These are phyloP conservation scores for Aurelia sp. DNA, from an alignment of 30 jellyfish, hydroid and myxozoan genomes.

Conservation along the genomic window DNA sequence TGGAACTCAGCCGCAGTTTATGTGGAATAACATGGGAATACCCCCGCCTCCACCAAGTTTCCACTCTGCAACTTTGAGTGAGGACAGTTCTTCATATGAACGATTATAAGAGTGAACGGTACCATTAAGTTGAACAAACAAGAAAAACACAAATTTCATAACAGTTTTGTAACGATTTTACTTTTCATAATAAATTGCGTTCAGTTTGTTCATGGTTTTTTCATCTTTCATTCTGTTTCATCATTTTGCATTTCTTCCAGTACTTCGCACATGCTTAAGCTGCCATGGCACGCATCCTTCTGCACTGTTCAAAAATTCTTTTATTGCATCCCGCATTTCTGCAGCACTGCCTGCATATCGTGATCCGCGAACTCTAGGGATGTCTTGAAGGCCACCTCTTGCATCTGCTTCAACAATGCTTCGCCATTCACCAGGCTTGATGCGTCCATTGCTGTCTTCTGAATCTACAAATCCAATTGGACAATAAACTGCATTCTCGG, in stretches of 20 bases:
- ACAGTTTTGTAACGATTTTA: too few relatives aligned
- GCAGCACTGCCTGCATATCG: slow-evolving; percentile 12
- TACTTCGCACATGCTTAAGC: not conserved
- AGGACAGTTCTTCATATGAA: too few relatives aligned
- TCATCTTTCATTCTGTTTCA: too few relatives aligned
- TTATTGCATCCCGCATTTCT: slow-evolving; percentile 16
- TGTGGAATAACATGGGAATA: too few relatives aligned
- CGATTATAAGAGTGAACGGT: too few relatives aligned
- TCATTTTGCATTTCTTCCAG: not conserved
- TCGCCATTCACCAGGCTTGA: slow-evolving; percentile 48
- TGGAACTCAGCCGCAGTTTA: too few relatives aligned
- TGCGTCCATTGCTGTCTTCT: slow-evolving; percentile 62
- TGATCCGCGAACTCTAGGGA: slow-evolving; percentile 20
- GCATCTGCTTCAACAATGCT: slow-evolving; percentile 16
- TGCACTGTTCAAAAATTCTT: slow-evolving; percentile 1
- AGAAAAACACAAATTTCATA: too few relatives aligned
- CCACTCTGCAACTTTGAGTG: too few relatives aligned
- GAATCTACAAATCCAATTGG: slow-evolving; percentile 72
- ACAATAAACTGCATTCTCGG: slow-evolving; percentile 63
- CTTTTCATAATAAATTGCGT: too few relatives aligned
- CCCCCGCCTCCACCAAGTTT: too few relatives aligned
- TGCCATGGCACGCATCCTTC: slow-evolving; percentile 3
- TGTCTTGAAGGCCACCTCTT: slow-evolving; percentile 2
- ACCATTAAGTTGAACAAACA: too few relatives aligned
- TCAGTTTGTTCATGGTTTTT: not conserved